Conservation (phyloP, 2,797 vertebrate genomes). For the Petrocephalus sullivani region DNA sequence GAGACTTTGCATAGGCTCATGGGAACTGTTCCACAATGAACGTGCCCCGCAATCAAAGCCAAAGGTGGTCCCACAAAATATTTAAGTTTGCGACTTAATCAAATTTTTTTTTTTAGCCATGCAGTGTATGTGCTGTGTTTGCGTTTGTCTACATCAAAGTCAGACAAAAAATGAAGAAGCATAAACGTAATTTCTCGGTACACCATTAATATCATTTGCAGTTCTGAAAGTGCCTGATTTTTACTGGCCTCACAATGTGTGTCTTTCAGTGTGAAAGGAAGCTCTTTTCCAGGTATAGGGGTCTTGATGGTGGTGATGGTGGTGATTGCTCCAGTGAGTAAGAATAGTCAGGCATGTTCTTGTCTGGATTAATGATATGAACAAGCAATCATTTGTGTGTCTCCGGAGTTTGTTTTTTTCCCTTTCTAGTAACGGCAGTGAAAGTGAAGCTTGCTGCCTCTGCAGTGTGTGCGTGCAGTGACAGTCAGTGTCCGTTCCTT, state of each 20-base stretch:
- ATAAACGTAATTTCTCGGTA: not conserved
- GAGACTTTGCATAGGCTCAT: not conserved
- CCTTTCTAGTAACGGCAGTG: not conserved
- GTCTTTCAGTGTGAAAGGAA: not conserved
- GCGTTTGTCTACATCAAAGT: not conserved
- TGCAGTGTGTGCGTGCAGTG: not conserved
- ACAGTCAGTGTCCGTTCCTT: not conserved
- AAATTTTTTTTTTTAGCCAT: not conserved
- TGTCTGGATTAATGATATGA: not conserved
- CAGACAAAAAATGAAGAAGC: not conserved
- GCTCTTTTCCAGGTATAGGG: not conserved
- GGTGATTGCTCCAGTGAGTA: not conserved
- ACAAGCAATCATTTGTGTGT: not conserved
- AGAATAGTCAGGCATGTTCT: not conserved
- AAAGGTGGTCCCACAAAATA: not conserved
- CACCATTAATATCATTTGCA: not conserved
- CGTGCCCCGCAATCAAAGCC: not conserved
- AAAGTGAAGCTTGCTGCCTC: not conserved
- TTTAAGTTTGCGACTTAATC: not conserved
- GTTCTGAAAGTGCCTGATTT: not conserved
- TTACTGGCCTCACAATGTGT: not conserved
- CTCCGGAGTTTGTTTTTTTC: not conserved
- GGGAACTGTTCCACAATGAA: not conserved
- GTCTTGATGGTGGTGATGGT: not conserved
- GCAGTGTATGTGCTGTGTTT: not conserved